These are phyloP conservation scores for Melinaea marsaeus DNA, from an alignment of 2,888 invertebrate species.

Conservation along the genomic window DNA sequence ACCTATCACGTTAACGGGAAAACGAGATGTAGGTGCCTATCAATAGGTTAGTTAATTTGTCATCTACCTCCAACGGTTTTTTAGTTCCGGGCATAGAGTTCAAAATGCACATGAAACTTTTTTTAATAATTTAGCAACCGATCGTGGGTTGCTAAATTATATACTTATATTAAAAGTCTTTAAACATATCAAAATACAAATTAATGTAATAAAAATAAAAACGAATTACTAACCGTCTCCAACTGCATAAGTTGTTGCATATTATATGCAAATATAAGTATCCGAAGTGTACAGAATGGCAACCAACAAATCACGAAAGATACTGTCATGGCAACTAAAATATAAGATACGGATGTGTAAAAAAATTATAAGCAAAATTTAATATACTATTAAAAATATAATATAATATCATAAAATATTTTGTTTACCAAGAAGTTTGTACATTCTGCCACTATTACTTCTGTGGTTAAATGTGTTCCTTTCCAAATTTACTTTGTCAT, in stretches of 20 bases:
- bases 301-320: conserved; percentile 67
- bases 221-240: conserved; percentile 39
- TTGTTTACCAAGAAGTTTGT: conserved; percentile 56
- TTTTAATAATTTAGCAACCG: no score
- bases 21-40: no score
- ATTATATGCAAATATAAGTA: conserved; percentile 47
- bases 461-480: conserved; percentile 50
- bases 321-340: conserved; percentile 64
- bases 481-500: conserved; percentile 38
- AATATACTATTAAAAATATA: neutral
- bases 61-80: no score
- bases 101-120: no score
- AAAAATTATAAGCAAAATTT: conserved; percentile 8
- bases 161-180: no score
- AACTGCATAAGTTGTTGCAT: conserved; percentile 40
- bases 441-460: conserved; percentile 51
- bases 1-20: no score
- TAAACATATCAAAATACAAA: neutral
- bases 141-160: no score
- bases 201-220: conserved; percentile 1
- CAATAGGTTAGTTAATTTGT: no score
- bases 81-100: no score
- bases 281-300: conserved; percentile 54
- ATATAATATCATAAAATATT: conserved; percentile 4
- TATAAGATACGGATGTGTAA: conserved; percentile 24